phyloP scores from a whole-genome alignment of 1,140 invertebrate species.

The Sycophila sp. region DNA sequence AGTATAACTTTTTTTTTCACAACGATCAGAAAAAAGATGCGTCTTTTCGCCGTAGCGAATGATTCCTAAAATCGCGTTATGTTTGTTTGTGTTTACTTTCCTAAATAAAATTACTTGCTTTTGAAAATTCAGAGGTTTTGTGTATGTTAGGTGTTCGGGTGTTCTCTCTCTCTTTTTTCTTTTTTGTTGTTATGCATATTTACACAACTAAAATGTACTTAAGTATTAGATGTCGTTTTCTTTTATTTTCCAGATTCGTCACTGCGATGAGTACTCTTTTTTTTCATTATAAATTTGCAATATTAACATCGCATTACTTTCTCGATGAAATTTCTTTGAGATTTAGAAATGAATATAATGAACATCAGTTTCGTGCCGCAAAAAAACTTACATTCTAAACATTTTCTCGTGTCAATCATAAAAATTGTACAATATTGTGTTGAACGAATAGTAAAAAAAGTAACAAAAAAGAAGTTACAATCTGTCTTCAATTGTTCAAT shows the following conservation, averaged over 20 bases:
- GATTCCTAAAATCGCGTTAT: too few species aligned
- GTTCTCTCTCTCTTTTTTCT: conserved; percentile 1
- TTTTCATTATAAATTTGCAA: not conserved
- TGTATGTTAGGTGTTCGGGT: not conserved
- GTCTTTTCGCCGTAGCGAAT: too few species aligned
- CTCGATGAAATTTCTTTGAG: not conserved
- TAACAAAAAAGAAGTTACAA: not conserved
- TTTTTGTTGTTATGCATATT: conserved; percentile 19
- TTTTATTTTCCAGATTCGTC: not conserved
- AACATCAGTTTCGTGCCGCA: conserved; percentile 8
- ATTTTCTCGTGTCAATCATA: not conserved
- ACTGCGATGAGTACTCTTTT: not conserved
- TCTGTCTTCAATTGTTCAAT: not conserved
- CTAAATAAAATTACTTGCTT: too few species aligned
- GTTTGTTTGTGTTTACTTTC: not conserved
- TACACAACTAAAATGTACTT: conserved; percentile 28
- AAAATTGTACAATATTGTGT: not conserved
- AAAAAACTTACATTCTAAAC: conserved; percentile 22
- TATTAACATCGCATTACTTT: conserved; percentile 3
- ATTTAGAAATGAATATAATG: not conserved
- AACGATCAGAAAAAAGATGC: too few species aligned
- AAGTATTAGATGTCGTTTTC: conserved; percentile 8
- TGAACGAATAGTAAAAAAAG: not conserved
- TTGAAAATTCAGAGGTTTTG: too few species aligned
- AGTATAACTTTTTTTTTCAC: too few species aligned